Evolutionary conservation across 2,888 invertebrate species (phyloP).

Genomic region (Lissocephala sabroskyi): DNA sequence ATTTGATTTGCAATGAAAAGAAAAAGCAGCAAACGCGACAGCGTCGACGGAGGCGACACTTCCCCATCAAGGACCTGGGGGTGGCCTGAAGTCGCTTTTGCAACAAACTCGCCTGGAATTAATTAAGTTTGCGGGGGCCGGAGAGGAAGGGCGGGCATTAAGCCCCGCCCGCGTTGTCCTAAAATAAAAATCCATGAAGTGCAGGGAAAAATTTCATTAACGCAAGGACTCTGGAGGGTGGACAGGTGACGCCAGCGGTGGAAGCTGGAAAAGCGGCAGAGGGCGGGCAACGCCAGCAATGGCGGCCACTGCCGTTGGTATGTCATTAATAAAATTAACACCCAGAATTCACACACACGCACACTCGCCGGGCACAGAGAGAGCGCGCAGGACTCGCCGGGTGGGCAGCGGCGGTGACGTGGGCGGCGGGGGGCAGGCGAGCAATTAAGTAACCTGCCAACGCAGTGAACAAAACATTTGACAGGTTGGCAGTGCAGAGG

Average conservation of each 20-base stretch:
- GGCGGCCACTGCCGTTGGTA: slow-evolving; percentile 40
- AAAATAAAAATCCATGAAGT: no score
- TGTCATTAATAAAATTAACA: slow-evolving; percentile 72
- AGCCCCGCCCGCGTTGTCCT: no score
- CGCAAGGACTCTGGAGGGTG: no score
- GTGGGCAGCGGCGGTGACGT: slow-evolving; percentile 21
- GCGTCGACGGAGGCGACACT: neutral
- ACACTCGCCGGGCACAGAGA: no score
- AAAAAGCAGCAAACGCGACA: slow-evolving; percentile 1
- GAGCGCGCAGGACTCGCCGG: neutral
- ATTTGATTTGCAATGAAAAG: slow-evolving; percentile 47
- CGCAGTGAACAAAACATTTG: slow-evolving; percentile 60
- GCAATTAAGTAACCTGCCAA: slow-evolving; percentile 72
- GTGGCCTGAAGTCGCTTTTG: slow-evolving; percentile 30
- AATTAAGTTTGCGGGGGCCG: slow-evolving; percentile 56
- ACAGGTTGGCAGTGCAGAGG: slow-evolving; percentile 23
- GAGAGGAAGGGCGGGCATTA: neutral
- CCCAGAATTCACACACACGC: slow-evolving; percentile 38
- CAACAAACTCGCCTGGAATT: slow-evolving; percentile 59
- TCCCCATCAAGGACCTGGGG: slow-evolving; percentile 2
- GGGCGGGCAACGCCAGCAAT: neutral
- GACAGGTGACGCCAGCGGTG: no score
- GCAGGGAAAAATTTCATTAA: slow-evolving; percentile 52
- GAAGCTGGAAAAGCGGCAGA: no score
- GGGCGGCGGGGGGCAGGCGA: slow-evolving; percentile 39